These are phyloP conservation scores for Axea sp. DNA, from an alignment of 2,888 invertebrate genomes.

Conservation along the genomic window DNA sequence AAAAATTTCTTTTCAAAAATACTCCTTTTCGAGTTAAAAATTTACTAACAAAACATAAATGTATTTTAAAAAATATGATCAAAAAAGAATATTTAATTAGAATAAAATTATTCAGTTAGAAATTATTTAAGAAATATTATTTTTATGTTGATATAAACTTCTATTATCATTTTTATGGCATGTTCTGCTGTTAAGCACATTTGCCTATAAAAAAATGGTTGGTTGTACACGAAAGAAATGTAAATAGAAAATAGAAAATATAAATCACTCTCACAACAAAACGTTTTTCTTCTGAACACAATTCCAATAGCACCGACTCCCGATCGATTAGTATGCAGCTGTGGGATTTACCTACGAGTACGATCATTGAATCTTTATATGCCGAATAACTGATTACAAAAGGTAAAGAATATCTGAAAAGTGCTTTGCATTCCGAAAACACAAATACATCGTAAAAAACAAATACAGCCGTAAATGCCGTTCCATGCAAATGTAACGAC, in stretches of 20 bases:
- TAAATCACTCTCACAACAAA: conserved; percentile 15
- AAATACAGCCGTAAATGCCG: conserved; percentile 31
- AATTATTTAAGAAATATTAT: no score
- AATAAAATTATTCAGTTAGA: no score
- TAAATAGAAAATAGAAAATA: conserved; percentile 18
- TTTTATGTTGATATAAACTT: background rate
- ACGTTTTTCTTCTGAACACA: background rate
- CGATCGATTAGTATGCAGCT: conserved; percentile 45
- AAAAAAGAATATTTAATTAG: no score
- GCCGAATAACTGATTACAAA: conserved; percentile 30
- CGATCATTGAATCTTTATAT: conserved; percentile 49
- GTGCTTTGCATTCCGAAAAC: conserved; percentile 38
- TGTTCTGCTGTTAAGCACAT: background rate
- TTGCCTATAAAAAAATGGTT: conserved; percentile 12
- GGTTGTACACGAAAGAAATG: conserved; percentile 17
- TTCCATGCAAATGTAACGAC: conserved; percentile 46
- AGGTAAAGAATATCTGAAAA: conserved; percentile 11
- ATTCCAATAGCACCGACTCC: conserved; percentile 13
- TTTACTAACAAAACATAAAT: no score
- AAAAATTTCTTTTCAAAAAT: no score
- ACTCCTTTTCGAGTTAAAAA: no score
- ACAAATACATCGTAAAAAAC: conserved; percentile 41
- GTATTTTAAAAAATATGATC: no score
- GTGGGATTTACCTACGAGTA: conserved; percentile 32
- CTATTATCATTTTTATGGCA: background rate